Percentiles rank a stretch among this genome's conserved stretches.
Evolutionary conservation across 92 coral and sea anemone species (phyloP).

Genomic region (Epizoanthus scotinus): DNA sequence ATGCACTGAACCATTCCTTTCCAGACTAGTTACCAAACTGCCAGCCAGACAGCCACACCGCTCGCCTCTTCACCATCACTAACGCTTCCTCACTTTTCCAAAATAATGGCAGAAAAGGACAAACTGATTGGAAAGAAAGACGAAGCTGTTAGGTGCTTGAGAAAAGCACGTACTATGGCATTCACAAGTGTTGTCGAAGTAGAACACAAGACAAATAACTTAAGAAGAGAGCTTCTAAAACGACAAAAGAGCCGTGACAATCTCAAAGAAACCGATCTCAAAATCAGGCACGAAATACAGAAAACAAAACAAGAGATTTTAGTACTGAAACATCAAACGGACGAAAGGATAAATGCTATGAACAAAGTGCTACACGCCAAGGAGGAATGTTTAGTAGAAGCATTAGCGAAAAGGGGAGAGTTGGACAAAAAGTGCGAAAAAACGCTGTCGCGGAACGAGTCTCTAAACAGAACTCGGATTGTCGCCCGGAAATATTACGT

Average conservation of each 20-base stretch:
- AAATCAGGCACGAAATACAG: slow-evolving; percentile 19
- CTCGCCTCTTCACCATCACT: neutral
- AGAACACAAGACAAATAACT: slow-evolving; percentile 18
- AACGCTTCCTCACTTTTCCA: neutral
- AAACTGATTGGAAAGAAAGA: neutral
- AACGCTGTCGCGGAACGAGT: neutral
- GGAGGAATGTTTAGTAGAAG: slow-evolving; percentile 8
- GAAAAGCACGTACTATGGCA: slow-evolving; percentile 6
- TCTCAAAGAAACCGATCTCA: slow-evolving; percentile 13
- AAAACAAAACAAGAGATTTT: slow-evolving; percentile 30
- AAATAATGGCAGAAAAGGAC: neutral
- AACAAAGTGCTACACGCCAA: slow-evolving; percentile 16
- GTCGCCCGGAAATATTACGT: neutral
- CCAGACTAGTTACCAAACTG: too few relatives aligned
- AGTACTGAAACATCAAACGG: neutral
- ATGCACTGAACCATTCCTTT: too few relatives aligned
- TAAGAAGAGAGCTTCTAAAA: slow-evolving; percentile 20
- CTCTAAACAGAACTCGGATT: neutral
- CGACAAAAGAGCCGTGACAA: slow-evolving; percentile 9
- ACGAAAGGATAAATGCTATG: slow-evolving; percentile 12
- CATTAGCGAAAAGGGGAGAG: slow-evolving; percentile 4
- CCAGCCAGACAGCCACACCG: too few relatives aligned
- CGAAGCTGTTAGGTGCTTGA: slow-evolving; percentile 1
- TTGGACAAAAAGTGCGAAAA: neutral
- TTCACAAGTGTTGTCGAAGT: slow-evolving; percentile 1